A percentile compares a stretch with the other conserved stretches of the same genome.
phyloP scores from a whole-genome alignment of 2,113 vertebrate species.

The Periophthalmus modestus region DNA sequence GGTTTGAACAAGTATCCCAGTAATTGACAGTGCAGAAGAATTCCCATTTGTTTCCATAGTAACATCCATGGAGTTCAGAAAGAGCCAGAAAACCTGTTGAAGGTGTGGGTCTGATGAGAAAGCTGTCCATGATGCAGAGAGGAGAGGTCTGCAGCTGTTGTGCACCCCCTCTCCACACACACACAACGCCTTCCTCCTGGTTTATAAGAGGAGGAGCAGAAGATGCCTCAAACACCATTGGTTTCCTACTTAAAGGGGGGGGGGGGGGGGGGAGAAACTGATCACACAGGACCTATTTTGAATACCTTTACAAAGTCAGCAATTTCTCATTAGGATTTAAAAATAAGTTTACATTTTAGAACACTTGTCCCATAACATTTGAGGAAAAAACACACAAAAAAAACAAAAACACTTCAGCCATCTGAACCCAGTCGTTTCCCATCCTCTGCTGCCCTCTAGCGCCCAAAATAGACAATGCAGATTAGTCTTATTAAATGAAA shows the following conservation, averaged over 20 bases:
- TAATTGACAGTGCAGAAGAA: slow-evolving; percentile 28
- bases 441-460: slow-evolving; percentile 61
- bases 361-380: no score
- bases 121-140: slow-evolving; percentile 21
- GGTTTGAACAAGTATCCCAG: slow-evolving; percentile 27
- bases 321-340: background rate
- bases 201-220: slow-evolving; percentile 27
- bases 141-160: slow-evolving; percentile 34
- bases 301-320: no score
- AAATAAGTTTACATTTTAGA: background rate
- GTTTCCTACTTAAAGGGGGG: slow-evolving; percentile 4
- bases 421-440: background rate
- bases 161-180: slow-evolving; percentile 11
- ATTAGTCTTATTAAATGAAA: slow-evolving; percentile 32
- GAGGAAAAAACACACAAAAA: no score
- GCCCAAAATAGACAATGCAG: slow-evolving; percentile 11
- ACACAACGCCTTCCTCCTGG: slow-evolving; percentile 61
- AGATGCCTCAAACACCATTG: slow-evolving; percentile 30
- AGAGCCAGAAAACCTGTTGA: slow-evolving; percentile 21
- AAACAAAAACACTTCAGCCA: background rate
- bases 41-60: slow-evolving; percentile 38
- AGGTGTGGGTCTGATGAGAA: slow-evolving; percentile 2
- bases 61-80: slow-evolving; percentile 18
- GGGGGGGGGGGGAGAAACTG: no score
- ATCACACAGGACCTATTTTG: no score